Base-by-base conservation (phyloP, 2,797 vertebrate species). In the Hozukius guyotensis region DNA sequence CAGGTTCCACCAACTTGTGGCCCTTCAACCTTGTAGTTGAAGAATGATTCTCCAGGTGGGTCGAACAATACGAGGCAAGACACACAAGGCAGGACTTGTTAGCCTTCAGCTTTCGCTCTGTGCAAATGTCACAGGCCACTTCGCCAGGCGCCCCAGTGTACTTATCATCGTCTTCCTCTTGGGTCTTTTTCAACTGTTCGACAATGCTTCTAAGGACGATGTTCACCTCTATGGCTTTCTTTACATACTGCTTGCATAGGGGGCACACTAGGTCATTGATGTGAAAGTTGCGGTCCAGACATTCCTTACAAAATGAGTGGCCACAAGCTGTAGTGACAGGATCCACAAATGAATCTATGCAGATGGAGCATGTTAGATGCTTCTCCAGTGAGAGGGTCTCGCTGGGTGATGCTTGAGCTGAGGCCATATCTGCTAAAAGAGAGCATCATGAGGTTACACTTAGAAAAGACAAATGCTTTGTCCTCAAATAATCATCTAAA, bases 51-150 rank as follows among this genome's bases (percentile, higher is more conserved):
- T 86, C 2, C 2, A 96, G 70, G 83, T 95, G 95, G 8, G 2
- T n/a, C 0, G 66, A 31, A 27, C 95, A 96, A 61, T 89, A 95
- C 0, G 95, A 96, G 55, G 80, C 29, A 2, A 94, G 91, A 25
- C 95, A 96, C 68, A 92, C 75, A 3, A 96, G 90, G 73, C 95
- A 96, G 72, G 95, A 95, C 85, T 93, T 94, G 46, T 82, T 61
- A 0, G 95, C 94, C 77, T 80, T 92, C 11, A 61, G 52, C 64
- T 81, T 94, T 2, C 0, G 49, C 3, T 53, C n/a, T 0, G 38
- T 64, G 70, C 95, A 96, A 25, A 94, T 3, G 29, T 95, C 93
- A 16, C 95, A 96, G 11, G 83, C 70, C 60, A 96, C 92, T 22
- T 94, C 89, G 0, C 57, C 90, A 0, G 69, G 22, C 0, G 55